Base-by-base conservation (phyloP, 1,140 invertebrate genomes). In the Tetramorium simillimum region DNA sequence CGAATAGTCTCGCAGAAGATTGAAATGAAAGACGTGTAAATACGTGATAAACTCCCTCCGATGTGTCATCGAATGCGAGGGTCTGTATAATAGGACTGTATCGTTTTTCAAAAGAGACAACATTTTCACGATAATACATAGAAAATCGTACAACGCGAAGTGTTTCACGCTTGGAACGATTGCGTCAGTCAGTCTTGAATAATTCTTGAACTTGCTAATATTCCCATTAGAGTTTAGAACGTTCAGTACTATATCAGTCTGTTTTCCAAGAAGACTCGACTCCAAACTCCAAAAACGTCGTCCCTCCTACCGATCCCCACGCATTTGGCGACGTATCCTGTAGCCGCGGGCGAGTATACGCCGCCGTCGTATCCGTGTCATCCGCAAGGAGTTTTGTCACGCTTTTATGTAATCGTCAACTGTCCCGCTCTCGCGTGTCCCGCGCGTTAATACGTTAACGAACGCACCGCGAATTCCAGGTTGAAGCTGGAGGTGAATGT, bases 31-130 rank as follows among this genome's bases (percentile, higher is more conserved):
- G 16, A 56, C 7, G 70, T 56, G 51, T 43, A 80, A 89, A 80
- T 65, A 77, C 75, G 75, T 28, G 24, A 76, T 51, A 90, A 87
- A 80, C 65, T 51, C 76, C 73, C 67, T 89, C 73, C 67, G 67
- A 85, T 75, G 67, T 10, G 14, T 70, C 33, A 21, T 53, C 63
- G 37, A 51, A 69, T 69, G 62, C 46, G 63, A 81, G 49, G 24
- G 24, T 53, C 43, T 46, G 49, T 37, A 56, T 21, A 56, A 33
- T 43, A 40, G 16, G 10, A 53, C 53, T 1, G 28, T 40, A 40
- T 46, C 16, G 14, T 33, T 62, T 28, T n/a, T 43, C 28, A 33
- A 33, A 33, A 18, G 3, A 21, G n/a, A 72, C 16, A 3, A 16
- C 4, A 53, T 72, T 33, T 14, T 72, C 24, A 33, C 0, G 21